These are phyloP conservation scores for Erpobdella octoculata DNA, from an alignment of 2,888 invertebrate genomes.

Conservation along the genomic window DNA sequence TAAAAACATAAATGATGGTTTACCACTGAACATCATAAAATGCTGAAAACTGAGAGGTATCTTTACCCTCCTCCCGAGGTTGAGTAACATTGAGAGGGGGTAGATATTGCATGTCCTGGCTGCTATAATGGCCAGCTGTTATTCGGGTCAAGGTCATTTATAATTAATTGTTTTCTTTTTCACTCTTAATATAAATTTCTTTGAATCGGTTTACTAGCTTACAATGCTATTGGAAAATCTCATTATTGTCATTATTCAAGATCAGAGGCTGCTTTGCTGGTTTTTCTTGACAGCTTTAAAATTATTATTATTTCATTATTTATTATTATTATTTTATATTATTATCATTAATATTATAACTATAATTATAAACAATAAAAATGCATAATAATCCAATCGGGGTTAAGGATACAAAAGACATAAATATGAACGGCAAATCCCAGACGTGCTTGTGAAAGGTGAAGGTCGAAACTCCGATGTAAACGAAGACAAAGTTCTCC, in stretches of 20 bases:
- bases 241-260: too few species aligned
- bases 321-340: neutral
- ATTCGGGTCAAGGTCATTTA: neutral
- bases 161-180: neutral
- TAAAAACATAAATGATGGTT: neutral
- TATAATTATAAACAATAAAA: neutral
- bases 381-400: neutral
- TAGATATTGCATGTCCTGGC: slow-evolving; percentile 92
- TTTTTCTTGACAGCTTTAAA: neutral
- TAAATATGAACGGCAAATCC: slow-evolving; percentile 80
- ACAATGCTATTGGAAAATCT: too few species aligned
- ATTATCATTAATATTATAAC: neutral
- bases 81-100: slow-evolving; percentile 82
- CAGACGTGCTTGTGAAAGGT: slow-evolving; percentile 91
- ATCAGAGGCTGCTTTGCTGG: neutral
- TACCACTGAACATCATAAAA: slow-evolving; percentile 91
- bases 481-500: slow-evolving; percentile 95
- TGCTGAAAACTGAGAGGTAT: slow-evolving; percentile 90
- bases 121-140: slow-evolving; percentile 75
- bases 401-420: slow-evolving; percentile 72
- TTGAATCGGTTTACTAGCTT: too few species aligned
- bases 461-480: slow-evolving; percentile 97
- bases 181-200: too few species aligned
- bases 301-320: neutral
- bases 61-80: slow-evolving; percentile 74